Evolutionary conservation across 2,888 invertebrate species (phyloP), one percentile per base, ranked within the genome.

Genomic region (Leptodirus hochenwartii): DNA sequence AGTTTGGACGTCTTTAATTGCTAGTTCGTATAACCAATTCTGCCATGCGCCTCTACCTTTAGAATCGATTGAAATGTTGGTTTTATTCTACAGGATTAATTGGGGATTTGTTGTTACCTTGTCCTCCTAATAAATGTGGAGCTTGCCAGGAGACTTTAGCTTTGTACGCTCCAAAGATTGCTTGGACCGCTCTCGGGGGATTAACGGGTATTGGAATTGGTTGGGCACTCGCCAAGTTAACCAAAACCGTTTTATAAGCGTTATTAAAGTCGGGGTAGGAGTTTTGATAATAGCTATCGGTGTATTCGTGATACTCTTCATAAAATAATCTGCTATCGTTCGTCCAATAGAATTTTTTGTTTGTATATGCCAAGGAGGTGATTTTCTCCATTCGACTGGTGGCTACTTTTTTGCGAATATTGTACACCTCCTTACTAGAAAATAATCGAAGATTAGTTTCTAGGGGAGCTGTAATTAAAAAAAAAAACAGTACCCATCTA

Each of bases 341-440:
- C 0, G 82, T 84, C 84, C 87, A 88, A 47, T 80, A 85, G 47
- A 87, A 84, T 8, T 77, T 61, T 5, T 76, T 76, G 44, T 76
- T 72, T 4, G 75, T 75, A 46, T 69, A 69, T 0, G 77, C 75
- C 34, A 87, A 59, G 4, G 84, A 84, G 5, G 71, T 61, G 0
- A 82, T 80, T 29, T 73, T 68, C 32, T 64, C 59, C 44, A 84
- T 76, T 57, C 71, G 71, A 0, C 81, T 74, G 14, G 69, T 71
- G 45, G 76, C 75, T 1, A 79, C 78, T 45, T 79, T 79, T 11
- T 59, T 67, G 28, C 80, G 63, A 29, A 84, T 67, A 47, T 85
- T 69, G 4, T 66, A 59, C 10, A 71, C 61, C 51, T 79, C 77
- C 33, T 72, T 70, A 10, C 71, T 73, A 40, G 29, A 50, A 43